A percentile compares a stretch with the other conserved stretches of the same genome.
Conservation (phyloP, 2,113 vertebrate species). For the Ammospiza caudacuta region DNA sequence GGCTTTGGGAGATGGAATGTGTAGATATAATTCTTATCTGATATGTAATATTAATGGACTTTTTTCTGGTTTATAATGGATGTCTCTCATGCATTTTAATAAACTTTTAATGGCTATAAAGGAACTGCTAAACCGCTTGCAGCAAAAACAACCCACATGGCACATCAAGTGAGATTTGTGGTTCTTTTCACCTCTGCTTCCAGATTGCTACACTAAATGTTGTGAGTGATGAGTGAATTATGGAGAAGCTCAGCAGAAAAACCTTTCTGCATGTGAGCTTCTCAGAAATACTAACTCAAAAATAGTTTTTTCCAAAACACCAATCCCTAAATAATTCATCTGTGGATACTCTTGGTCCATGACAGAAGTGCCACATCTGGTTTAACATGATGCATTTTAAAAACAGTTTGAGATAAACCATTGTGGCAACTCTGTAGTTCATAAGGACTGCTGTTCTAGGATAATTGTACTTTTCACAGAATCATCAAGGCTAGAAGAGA, state of each 20-base stretch:
- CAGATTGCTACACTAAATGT: not conserved
- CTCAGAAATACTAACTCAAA: not conserved
- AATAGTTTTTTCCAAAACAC: not conserved
- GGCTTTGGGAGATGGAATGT: not conserved
- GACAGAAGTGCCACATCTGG: not conserved
- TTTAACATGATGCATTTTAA: slow-evolving; percentile 8
- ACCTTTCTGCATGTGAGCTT: not conserved
- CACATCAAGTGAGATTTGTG: slow-evolving; percentile 26
- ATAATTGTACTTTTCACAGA: not conserved
- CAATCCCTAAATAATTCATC: slow-evolving; percentile 12
- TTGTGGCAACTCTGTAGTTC: not conserved
- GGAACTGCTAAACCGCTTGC: not conserved
- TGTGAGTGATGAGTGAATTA: not conserved
- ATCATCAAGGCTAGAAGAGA: not conserved
- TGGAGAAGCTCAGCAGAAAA: not conserved
- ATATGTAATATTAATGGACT: slow-evolving; percentile 31
- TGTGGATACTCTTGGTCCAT: not conserved
- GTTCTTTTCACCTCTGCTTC: slow-evolving; percentile 36
- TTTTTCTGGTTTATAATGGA: slow-evolving; percentile 32
- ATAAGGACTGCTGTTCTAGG: not conserved
- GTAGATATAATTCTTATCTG: not conserved
- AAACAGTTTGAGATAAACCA: not conserved
- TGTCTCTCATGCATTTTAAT: slow-evolving; percentile 49
- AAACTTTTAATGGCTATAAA: slow-evolving; percentile 47
- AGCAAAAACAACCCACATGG: slow-evolving; percentile 2